phyloP scores from a whole-genome alignment of 2,888 invertebrate species.

The Coleophora deauratella region DNA sequence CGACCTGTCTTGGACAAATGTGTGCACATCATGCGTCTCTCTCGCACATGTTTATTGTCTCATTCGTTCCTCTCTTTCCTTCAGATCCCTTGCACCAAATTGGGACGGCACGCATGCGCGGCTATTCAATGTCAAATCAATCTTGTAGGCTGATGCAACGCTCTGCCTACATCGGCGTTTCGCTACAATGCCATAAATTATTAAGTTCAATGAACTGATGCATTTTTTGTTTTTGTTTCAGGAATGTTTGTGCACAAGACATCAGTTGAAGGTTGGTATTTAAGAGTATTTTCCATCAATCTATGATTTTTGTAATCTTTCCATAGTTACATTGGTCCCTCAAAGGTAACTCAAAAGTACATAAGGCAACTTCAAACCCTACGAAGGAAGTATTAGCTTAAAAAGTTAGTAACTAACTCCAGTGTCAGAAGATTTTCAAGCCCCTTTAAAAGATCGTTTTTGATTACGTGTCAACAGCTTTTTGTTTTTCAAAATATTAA shows the following conservation, averaged over 20 bases:
- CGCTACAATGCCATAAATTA: slow-evolving; percentile 14
- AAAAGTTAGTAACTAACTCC: too few species aligned
- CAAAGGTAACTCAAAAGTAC: too few species aligned
- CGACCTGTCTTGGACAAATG: slow-evolving; percentile 34
- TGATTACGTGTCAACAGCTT: too few species aligned
- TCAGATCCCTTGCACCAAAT: slow-evolving; percentile 45
- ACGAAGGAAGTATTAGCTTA: too few species aligned
- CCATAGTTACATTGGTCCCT: too few species aligned
- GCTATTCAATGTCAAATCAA: slow-evolving; percentile 72
- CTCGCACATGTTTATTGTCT: slow-evolving; percentile 23
- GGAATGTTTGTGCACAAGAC: slow-evolving; percentile 7
- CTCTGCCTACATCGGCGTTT: slow-evolving; percentile 22
- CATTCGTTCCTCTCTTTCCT: slow-evolving; percentile 32
- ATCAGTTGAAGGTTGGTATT: neutral
- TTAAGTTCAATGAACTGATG: too few species aligned
- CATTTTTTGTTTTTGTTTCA: slow-evolving; percentile 32
- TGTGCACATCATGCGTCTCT: slow-evolving; percentile 33
- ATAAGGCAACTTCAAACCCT: too few species aligned
- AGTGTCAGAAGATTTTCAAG: too few species aligned
- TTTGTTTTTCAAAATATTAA: too few species aligned
- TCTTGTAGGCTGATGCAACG: slow-evolving; percentile 68
- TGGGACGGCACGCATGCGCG: slow-evolving; percentile 70
- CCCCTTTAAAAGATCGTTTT: too few species aligned
- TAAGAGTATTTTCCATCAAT: too few species aligned
- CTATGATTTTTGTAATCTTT: too few species aligned